Percentiles rank a stretch among this genome's conserved stretches.
phyloP scores from a whole-genome alignment of 2,797 vertebrate genomes.

The Brachymystax lenok region DNA sequence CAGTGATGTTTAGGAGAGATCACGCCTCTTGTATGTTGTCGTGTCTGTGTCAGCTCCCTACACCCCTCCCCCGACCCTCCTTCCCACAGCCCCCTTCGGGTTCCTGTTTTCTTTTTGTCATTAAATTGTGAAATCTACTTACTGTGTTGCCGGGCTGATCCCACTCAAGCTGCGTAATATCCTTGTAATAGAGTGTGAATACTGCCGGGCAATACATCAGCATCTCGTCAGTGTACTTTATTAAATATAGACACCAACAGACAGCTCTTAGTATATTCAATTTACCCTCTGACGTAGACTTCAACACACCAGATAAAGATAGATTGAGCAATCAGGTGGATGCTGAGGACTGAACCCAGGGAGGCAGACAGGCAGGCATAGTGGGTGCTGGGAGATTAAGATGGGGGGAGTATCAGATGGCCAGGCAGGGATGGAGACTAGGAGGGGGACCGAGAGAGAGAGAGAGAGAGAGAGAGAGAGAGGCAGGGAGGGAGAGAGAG shows the following conservation, averaged over 20 bases:
- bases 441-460: constrained; percentile 22
- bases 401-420: constrained; percentile 44
- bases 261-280: constrained; percentile 86
- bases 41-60: constrained; percentile 69
- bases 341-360: constrained; percentile 66
- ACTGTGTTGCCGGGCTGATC: constrained; percentile 79
- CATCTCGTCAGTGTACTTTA: constrained; percentile 83
- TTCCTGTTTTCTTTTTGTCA: constrained; percentile 80
- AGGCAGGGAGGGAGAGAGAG: background rate
- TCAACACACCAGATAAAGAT: constrained; percentile 80
- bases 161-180: constrained; percentile 82
- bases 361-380: constrained; percentile 48
- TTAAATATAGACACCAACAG: constrained; percentile 86
- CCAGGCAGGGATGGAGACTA: constrained; percentile 20
- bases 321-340: constrained; percentile 82
- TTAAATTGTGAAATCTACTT: constrained; percentile 84
- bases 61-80: constrained; percentile 26
- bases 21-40: constrained; percentile 70
- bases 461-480: background rate
- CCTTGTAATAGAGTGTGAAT: constrained; percentile 85
- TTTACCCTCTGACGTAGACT: constrained; percentile 81
- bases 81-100: constrained; percentile 43
- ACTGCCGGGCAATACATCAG: constrained; percentile 82
- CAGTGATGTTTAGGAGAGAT: constrained; percentile 63
- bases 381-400: constrained; percentile 62